Base-by-base conservation (phyloP, 1,140 invertebrate genomes). In the Trichogramma pretiosum region DNA sequence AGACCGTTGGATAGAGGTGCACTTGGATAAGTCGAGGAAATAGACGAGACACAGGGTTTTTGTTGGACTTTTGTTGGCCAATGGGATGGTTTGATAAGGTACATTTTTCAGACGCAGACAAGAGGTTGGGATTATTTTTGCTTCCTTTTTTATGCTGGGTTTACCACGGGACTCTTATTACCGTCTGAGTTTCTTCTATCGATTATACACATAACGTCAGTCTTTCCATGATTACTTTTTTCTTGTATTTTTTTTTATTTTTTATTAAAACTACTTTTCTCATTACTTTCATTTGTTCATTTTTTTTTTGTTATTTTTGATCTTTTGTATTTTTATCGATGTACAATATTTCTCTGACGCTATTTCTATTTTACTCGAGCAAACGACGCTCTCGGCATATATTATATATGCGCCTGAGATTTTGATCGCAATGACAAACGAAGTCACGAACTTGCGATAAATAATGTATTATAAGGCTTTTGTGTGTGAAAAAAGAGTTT, bases 61-160 rank as follows among this genome's bases (percentile, higher is more conserved):
- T 35, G 9, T 45, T 48, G 28, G 32, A 38, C 50, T 26, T 50
- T 56, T 46, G 19, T 19, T 60, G 58, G 58, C 36, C 48, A 11
- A 56, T 59, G 56, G 63, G 51, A 63, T 57, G 63, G 62, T 17
- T 33, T 67, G 73, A 69, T 67, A 67, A 67, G 44, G 38, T 28
- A 40, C 32, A 36, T 39, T 40, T 44, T 50, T 51, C 64, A 76
- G 74, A 77, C 74, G 73, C 71, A 76, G 74, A 77, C 75, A 76
- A 75, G 64, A 64, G 52, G 41, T 60, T 24, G 37, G 56, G 53
- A 58, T 55, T 34, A 45, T 46, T 47, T 36, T 38, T 18, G 44
- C 4, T 30, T 52, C 35, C 40, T 28, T 11, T 28, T 28, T 28
- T 28, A 28, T 28, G 5, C 11, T 28, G 5, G 14, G 26, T 50